Percentiles rank a stretch among this genome's conserved stretches.
These are phyloP conservation scores for Anastrepha ludens DNA, from an alignment of 1,140 invertebrate genomes.

Conservation along the genomic window DNA sequence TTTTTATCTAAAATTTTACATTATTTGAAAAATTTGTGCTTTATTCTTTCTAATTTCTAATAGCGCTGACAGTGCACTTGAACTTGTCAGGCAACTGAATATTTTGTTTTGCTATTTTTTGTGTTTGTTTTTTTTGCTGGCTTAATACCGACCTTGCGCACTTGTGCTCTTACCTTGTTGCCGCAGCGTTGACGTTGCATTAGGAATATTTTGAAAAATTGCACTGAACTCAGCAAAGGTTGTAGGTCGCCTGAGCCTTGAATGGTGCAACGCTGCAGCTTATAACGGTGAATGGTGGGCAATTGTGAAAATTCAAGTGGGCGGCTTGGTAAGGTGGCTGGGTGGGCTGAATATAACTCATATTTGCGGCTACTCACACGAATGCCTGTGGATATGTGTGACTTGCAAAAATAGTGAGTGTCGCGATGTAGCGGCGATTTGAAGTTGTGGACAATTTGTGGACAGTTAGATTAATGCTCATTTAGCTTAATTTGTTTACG, in stretches of 20 bases:
- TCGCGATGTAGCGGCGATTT: background rate
- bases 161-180: background rate
- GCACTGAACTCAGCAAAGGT: background rate
- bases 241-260: background rate
- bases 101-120: background rate
- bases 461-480: background rate
- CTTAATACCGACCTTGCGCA: conserved; percentile 35
- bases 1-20: conserved; percentile 13
- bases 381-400: background rate
- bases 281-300: background rate
- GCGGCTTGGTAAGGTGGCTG: background rate
- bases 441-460: background rate
- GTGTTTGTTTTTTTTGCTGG: background rate
- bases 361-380: background rate
- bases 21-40: background rate
- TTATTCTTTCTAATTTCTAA: background rate
- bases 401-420: background rate
- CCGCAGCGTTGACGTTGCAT: background rate
- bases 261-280: background rate
- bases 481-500: conserved; percentile 14
- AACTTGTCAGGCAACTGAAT: background rate
- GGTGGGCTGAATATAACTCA: background rate
- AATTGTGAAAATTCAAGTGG: background rate
- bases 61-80: background rate
- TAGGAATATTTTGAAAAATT: conserved; percentile 7